A percentile compares a stretch with the other conserved stretches of the same genome.
Evolutionary conservation across 1,140 invertebrate species (phyloP).

Genomic region (Cardiocondyla obscurior): DNA sequence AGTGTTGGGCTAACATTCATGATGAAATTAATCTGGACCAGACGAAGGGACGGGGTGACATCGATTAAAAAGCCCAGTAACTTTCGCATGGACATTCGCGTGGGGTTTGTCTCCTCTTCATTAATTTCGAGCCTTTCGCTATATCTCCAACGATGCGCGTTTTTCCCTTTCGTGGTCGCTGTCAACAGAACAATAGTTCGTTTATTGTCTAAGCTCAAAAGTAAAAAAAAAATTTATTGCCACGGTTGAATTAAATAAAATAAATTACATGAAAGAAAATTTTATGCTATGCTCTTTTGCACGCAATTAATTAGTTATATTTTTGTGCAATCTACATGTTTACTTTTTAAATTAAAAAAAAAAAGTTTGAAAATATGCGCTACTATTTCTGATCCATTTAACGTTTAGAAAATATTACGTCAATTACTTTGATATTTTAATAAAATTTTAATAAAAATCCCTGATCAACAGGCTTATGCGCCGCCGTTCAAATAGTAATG

Average conservation of each 20-base stretch:
- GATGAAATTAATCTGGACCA: slow-evolving; percentile 83
- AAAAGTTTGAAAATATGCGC: not conserved
- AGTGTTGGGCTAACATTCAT: slow-evolving; percentile 84
- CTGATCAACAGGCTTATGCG: not conserved
- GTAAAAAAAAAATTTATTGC: not conserved
- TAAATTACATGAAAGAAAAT: not conserved
- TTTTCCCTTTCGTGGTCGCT: not conserved
- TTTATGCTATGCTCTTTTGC: not conserved
- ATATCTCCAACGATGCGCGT: not conserved
- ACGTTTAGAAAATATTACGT: not conserved
- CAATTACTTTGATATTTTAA: too few relatives aligned
- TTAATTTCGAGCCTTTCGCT: slow-evolving; percentile 61
- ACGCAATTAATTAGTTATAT: not conserved
- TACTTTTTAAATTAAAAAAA: not conserved
- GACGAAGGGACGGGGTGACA: slow-evolving; percentile 61
- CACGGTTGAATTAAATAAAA: not conserved
- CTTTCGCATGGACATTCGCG: slow-evolving; percentile 70
- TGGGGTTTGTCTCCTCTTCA: slow-evolving; percentile 62
- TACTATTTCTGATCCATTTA: not conserved
- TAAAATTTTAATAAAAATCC: not conserved
- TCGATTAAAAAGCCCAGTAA: slow-evolving; percentile 73
- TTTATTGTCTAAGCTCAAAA: not conserved
- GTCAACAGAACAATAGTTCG: not conserved
- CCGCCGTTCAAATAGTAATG: not conserved
- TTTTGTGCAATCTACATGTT: not conserved